A percentile compares a stretch with the other conserved stretches of the same genome.
Conservation (phyloP, 2,797 vertebrate genomes). For the Graptemys geographica region DNA sequence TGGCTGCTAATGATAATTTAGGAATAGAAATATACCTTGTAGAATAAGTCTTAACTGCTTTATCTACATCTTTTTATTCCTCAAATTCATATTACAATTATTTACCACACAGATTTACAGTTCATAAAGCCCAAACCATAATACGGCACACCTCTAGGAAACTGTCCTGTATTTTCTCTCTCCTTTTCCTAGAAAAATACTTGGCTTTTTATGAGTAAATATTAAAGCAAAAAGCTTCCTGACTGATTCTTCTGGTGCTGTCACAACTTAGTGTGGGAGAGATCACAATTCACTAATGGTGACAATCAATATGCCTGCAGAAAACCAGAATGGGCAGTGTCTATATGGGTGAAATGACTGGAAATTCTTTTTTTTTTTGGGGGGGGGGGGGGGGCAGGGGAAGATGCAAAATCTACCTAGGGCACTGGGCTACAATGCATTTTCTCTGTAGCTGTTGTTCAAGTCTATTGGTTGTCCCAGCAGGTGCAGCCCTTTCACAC, state of each 20-base stretch:
- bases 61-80: not conserved
- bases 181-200: too few species aligned
- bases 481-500: not conserved
- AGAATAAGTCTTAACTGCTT: not conserved
- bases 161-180: not conserved
- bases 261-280: not conserved
- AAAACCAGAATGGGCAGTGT: not conserved
- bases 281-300: not conserved
- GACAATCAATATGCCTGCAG: not conserved
- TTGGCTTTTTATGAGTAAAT: not conserved
- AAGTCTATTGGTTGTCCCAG: not conserved
- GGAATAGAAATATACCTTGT: not conserved
- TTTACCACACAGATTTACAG: not conserved
- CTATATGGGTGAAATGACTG: not conserved
- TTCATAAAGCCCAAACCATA: not conserved
- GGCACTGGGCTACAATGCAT: not conserved
- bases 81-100: not conserved
- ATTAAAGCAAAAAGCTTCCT: not conserved
- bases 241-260: not conserved
- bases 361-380: not conserved
- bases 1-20: not conserved
- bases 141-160: not conserved
- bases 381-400: not conserved
- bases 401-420: not conserved
- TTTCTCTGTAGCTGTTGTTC: not conserved